Conservation (phyloP, 2,797 vertebrate species). For the Zenarchopterus dispar region DNA sequence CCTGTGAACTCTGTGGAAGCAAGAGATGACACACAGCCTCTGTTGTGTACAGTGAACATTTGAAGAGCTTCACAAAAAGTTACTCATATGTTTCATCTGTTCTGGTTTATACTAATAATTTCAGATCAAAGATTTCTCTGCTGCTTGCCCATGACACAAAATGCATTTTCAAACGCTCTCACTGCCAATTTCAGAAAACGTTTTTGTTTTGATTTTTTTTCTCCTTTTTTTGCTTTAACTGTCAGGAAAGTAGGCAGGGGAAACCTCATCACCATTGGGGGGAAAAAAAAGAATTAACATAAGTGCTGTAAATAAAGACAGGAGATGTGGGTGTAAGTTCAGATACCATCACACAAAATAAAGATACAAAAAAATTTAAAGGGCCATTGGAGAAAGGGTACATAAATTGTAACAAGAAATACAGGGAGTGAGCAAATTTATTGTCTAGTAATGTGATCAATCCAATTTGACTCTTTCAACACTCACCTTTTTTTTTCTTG, state of each 20-base stretch:
- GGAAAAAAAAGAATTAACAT: constrained; percentile 54
- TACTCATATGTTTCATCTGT: background rate
- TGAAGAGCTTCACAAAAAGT: no score
- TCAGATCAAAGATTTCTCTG: background rate
- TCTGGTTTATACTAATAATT: background rate
- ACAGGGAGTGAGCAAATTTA: constrained; percentile 35
- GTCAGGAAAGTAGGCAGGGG: constrained; percentile 40
- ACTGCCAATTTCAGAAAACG: no score
- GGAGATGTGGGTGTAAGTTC: constrained; percentile 19
- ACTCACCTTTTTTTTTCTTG: constrained; percentile 52
- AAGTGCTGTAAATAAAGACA: constrained; percentile 67
- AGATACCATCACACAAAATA: constrained; percentile 50
- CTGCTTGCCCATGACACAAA: background rate
- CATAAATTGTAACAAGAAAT: constrained; percentile 9
- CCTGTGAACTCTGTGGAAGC: constrained; percentile 12
- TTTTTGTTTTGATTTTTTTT: background rate
- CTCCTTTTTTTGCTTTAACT: constrained; percentile 44
- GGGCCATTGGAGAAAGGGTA: constrained; percentile 15
- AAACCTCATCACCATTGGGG: constrained; percentile 27
- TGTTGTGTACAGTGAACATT: background rate
- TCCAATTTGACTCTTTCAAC: constrained; percentile 62
- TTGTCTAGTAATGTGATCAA: constrained; percentile 43
- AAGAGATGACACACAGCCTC: no score
- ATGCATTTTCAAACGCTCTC: background rate
- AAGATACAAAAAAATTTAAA: constrained; percentile 31